Base-by-base conservation (phyloP, 2,113 vertebrate genomes). In the Gallinago paraguaiae region DNA sequence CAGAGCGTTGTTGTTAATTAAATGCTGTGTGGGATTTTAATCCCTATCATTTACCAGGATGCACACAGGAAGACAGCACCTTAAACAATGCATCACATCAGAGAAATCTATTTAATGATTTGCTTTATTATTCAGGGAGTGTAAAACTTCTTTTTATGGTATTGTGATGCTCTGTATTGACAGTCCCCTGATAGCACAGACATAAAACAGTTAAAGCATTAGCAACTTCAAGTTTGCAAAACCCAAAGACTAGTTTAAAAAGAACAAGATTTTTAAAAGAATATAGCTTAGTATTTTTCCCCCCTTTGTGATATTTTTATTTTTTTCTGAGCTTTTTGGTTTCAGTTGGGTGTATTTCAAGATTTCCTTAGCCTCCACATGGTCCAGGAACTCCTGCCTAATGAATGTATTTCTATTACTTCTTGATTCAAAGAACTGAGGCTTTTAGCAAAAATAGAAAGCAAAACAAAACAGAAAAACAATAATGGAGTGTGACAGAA, bases 91-190 rank as follows among this genome's bases (percentile, higher is more conserved):
- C 61, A 61, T 78, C 19, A 25, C 76, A 72, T 84, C 76, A 84
- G 60, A 91, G 61, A 88, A 93, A 95, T 90, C 69, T 94, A 60
- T 93, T 93, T 84, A 96, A 93, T 64, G 3, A 72, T 93, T 93
- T 92, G 20, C 10, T 90, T 94, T 91, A 82, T 88, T 90, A 78
- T 92, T 68, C 41, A n/a, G 30, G 14, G 27, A 86, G 24, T 64
- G 39, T 80, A 88, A 92, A 95, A 93, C 57, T 88, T 74, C 69
- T 81, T 74, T 6, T 0, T 43, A 20, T 8, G 54, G 18, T 76
- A 86, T 68, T 94, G 41, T 72, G 61, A 53, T 83, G 48, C n/a
- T 60, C 46, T 81, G 24, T 57, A 25, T 84, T 83, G 72, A 60
- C 35, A 71, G 48, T 54, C 60, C 35, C 65, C 48, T 68, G 61